Percentiles rank a stretch among this genome's conserved stretches.
Evolutionary conservation across 2,888 invertebrate genomes (phyloP).

Genomic region (Oeneis ivallda): DNA sequence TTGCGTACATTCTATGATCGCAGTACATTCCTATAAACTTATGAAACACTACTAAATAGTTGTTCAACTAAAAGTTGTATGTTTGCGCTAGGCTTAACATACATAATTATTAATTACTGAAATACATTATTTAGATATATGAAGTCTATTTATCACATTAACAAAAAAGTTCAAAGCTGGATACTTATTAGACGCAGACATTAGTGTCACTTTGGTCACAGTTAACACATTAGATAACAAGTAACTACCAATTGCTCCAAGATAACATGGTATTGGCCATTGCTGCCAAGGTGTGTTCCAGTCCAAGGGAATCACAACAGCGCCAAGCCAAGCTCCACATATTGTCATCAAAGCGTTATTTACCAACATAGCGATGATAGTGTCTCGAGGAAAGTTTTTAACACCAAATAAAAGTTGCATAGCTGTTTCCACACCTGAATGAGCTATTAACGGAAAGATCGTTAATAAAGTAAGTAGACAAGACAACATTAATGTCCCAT

Average conservation of each 20-base stretch:
- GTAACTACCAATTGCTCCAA: constrained; percentile 85
- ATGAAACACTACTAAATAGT: too few relatives aligned
- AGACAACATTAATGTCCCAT: constrained; percentile 86
- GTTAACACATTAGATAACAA: constrained; percentile 79
- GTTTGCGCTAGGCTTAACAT: too few relatives aligned
- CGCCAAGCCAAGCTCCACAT: constrained; percentile 92
- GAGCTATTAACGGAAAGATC: constrained; percentile 83
- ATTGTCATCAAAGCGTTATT: constrained; percentile 82
- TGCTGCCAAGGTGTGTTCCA: constrained; percentile 95
- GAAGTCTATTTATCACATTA: constrained; percentile 56
- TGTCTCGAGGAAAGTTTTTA: constrained; percentile 73
- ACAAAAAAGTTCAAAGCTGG: constrained; percentile 59
- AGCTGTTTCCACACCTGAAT: constrained; percentile 82
- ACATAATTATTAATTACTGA: too few relatives aligned
- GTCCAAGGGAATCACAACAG: constrained; percentile 92
- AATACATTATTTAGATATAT: constrained; percentile 52
- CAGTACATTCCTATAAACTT: too few relatives aligned
- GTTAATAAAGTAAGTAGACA: constrained; percentile 83
- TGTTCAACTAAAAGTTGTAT: too few relatives aligned
- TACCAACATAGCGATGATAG: constrained; percentile 80
- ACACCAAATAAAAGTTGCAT: constrained; percentile 79
- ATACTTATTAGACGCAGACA: constrained; percentile 64
- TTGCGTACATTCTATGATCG: too few relatives aligned
- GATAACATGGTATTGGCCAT: constrained; percentile 88
- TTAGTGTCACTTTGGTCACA: constrained; percentile 68